These are phyloP conservation scores for Meandrina meandrites DNA, from an alignment of 92 coral and sea anemone genomes.

Conservation along the genomic window DNA sequence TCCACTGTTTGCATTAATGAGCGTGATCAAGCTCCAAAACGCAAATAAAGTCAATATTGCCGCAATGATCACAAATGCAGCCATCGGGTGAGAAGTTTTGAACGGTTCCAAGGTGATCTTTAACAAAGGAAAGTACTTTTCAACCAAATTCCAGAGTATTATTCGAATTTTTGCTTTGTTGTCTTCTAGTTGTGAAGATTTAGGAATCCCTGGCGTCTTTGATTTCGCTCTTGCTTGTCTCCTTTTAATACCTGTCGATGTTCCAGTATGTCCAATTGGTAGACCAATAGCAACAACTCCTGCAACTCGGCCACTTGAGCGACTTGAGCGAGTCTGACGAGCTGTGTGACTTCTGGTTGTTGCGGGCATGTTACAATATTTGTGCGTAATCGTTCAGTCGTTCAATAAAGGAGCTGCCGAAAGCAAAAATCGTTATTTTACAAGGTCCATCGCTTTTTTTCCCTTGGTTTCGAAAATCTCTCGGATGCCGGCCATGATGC, in stretches of 20 bases:
- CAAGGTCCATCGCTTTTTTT: neutral
- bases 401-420: neutral
- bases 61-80: neutral
- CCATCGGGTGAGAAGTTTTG: neutral
- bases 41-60: neutral
- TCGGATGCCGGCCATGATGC: no score
- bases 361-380: neutral
- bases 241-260: neutral
- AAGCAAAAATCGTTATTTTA: neutral
- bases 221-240: slow-evolving; percentile 5
- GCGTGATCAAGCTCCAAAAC: neutral
- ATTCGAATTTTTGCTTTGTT: neutral
- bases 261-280: neutral
- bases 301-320: slow-evolving; percentile 5
- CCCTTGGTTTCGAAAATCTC: no score
- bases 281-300: no score
- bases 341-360: slow-evolving; percentile 42
- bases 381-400: no score
- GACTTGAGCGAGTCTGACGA: slow-evolving; percentile 30
- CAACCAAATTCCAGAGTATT: slow-evolving; percentile 39
- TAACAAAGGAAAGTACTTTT: slow-evolving; percentile 2
- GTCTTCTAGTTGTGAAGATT: neutral
- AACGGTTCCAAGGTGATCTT: slow-evolving; percentile 31
- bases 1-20: neutral
- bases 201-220: slow-evolving; percentile 7